phyloP scores from a whole-genome alignment of 2,888 invertebrate genomes.

The Melipona bicolor region DNA sequence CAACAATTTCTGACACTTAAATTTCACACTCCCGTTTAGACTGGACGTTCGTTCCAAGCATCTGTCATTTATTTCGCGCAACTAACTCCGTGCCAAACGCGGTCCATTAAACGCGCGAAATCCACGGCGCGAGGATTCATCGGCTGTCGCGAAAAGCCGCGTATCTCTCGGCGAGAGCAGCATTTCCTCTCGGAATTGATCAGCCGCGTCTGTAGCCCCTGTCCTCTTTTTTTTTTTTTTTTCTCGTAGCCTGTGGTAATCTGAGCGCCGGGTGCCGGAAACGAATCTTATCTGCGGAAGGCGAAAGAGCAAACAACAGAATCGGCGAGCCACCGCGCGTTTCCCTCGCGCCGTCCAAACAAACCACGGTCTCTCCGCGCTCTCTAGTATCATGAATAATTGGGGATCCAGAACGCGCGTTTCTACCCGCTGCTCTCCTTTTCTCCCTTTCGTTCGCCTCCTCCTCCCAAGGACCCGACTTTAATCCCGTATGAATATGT shows the following conservation, averaged over 20 bases:
- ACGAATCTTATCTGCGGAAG: constrained; percentile 62
- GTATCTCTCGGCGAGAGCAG: constrained; percentile 27
- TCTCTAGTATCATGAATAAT: constrained; percentile 77
- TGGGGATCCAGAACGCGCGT: constrained; percentile 68
- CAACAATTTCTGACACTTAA: constrained; percentile 3
- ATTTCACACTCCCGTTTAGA: not conserved
- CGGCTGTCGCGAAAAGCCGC: constrained; percentile 7
- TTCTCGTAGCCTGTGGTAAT: constrained; percentile 21
- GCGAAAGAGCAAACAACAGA: constrained; percentile 64
- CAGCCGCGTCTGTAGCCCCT: constrained; percentile 11
- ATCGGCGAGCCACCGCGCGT: constrained; percentile 57
- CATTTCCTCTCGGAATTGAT: constrained; percentile 53
- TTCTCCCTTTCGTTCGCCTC: constrained; percentile 58
- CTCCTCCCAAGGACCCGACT: constrained; percentile 66
- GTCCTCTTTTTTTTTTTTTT: not conserved
- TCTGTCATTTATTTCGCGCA: not conserved
- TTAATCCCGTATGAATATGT: constrained; percentile 81
- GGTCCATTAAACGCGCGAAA: not conserved
- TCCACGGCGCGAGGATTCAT: not conserved
- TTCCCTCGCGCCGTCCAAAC: constrained; percentile 63
- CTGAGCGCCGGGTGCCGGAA: constrained; percentile 52
- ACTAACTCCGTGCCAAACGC: too few species aligned
- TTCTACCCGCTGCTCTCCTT: constrained; percentile 48
- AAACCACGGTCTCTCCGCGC: constrained; percentile 58
- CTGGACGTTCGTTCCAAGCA: not conserved